Evolutionary conservation across 1,140 invertebrate species (phyloP), one percentile per base, ranked within the genome.

Genomic region (Calycopis cecrops): DNA sequence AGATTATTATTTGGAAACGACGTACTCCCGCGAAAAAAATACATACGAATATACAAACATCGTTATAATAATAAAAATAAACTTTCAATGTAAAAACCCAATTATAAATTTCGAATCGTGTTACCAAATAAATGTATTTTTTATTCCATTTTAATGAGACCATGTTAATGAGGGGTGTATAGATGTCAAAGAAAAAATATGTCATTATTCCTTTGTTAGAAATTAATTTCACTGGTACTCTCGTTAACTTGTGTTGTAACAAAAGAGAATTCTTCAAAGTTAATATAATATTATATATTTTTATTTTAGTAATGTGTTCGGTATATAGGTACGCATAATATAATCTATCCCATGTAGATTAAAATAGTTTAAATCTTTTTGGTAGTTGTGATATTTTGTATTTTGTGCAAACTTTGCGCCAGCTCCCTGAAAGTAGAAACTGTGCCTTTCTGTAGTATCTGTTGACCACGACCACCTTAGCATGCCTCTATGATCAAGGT

Each of bases 141-240:
- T 16, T 44, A 16, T 44, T 44, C 38, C 7, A 9, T 16, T 12
- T 14, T 44, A 44, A 44, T 44, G 40, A 44, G 14, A 16, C 14
- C 14, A 16, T 44, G 9, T 9, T 44, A 44, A 44, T 44, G 16
- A 44, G 16, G 40, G 9, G 40, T 14, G 40, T 37, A 37, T 44
- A 17, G 40, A 44, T 10, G 40, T 44, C 40, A 44, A 44, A 44
- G 40, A 14, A 17, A 44, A 42, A 42, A 44, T 44, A 44, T 44
- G 40, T 44, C 40, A 44, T 44, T 44, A 44, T 44, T 44, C 9
- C 12, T 44, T 44, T 44, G 40, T 44, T 44, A 16, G 14, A 18
- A 44, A 44, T 44, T 44, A 44, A 44, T 44, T 44, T 16, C 6
- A 9, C 12, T 44, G 12, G 7, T 44, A 17, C 14, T 12, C 21